Percentiles rank a stretch among this genome's conserved stretches.
phyloP scores from a whole-genome alignment of 2,888 invertebrate species.

The Watsonalla binaria region DNA sequence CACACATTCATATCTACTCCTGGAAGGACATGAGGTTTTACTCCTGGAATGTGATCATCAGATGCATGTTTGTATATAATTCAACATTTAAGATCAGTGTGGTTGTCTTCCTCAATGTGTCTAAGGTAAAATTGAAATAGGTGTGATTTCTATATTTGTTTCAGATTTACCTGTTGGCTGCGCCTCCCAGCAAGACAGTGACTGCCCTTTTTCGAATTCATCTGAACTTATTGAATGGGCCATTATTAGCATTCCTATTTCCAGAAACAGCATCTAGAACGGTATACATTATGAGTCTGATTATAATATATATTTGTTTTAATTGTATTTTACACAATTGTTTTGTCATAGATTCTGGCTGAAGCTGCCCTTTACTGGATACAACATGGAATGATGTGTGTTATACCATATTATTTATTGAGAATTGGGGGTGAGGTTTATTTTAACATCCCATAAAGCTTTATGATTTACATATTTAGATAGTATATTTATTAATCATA shows the following conservation, averaged over 20 bases:
- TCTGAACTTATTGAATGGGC: conserved; percentile 95
- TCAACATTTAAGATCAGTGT: too few relatives aligned
- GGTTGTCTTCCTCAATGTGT: too few relatives aligned
- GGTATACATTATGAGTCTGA: conserved; percentile 72
- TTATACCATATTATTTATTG: conserved; percentile 95
- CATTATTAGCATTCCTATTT: conserved; percentile 93
- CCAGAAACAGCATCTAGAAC: conserved; percentile 96
- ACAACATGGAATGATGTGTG: conserved; percentile 96
- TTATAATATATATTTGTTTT: neutral
- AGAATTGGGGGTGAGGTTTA: conserved; percentile 87
- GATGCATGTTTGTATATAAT: too few relatives aligned
- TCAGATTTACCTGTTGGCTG: conserved; percentile 93
- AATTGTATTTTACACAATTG: conserved; percentile 1
- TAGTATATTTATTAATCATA: conserved; percentile 5
- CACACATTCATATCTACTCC: too few relatives aligned
- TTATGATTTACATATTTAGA: neutral
- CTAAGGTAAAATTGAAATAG: neutral
- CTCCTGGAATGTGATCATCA: too few relatives aligned
- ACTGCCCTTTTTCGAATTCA: conserved; percentile 93
- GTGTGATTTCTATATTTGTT: conserved; percentile 33
- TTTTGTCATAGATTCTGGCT: conserved; percentile 85
- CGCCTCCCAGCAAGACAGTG: conserved; percentile 89
- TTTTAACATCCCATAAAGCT: neutral
- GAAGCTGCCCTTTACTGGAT: conserved; percentile 97
- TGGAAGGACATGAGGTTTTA: too few relatives aligned